These are phyloP conservation scores for Lucifuga dentata DNA, from an alignment of 2,113 vertebrate species.

Conservation along the genomic window DNA sequence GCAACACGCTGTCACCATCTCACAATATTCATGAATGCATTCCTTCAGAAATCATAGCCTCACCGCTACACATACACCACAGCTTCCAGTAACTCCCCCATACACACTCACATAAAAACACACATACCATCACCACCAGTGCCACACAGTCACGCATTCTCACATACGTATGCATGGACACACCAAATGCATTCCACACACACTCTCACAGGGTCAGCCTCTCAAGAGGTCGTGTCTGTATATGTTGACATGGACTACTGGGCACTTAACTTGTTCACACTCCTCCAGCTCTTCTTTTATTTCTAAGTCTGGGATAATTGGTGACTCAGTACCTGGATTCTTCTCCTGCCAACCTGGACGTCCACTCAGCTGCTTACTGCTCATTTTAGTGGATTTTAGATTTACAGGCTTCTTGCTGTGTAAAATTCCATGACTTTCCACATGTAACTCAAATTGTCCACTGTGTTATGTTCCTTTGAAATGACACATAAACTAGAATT, in stretches of 20 bases:
- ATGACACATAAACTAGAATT: no score
- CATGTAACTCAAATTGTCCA: no score
- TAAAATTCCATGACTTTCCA: slow-evolving; percentile 11
- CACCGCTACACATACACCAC: slow-evolving; percentile 13
- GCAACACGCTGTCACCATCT: slow-evolving; percentile 8
- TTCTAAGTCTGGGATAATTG: slow-evolving; percentile 11
- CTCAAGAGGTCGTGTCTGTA: no score
- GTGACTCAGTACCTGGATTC: slow-evolving; percentile 49
- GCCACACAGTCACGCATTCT: slow-evolving; percentile 11
- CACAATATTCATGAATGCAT: slow-evolving; percentile 60
- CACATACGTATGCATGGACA: slow-evolving; percentile 4
- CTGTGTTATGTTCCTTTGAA: no score
- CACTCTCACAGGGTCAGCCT: slow-evolving; percentile 5
- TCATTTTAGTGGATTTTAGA: slow-evolving; percentile 48
- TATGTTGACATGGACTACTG: not conserved
- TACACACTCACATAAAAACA: no score
- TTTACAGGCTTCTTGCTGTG: slow-evolving; percentile 37
- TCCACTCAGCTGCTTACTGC: slow-evolving; percentile 35
- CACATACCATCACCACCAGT: no score
- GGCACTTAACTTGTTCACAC: not conserved
- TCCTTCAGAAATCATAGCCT: slow-evolving; percentile 36
- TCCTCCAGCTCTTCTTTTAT: not conserved
- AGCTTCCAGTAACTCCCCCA: not conserved
- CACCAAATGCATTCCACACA: no score
- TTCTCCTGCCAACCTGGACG: not conserved